Evolutionary conservation across 2,888 invertebrate species (phyloP).

Genomic region (Portevinia maculata): DNA sequence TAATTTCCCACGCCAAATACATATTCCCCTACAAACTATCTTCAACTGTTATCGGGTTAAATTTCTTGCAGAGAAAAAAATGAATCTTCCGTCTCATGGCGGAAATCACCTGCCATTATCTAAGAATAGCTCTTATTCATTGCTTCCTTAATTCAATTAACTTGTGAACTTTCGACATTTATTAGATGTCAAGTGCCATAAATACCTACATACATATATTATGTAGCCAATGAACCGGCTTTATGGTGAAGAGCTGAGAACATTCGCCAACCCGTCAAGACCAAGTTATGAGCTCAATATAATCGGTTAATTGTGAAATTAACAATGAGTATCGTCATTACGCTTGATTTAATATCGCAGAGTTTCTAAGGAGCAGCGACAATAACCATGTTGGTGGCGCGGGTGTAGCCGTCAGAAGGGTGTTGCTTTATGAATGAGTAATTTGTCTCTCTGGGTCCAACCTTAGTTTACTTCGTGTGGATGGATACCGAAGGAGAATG

Average conservation of each 20-base stretch:
- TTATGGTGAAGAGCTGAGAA: slow-evolving; percentile 3
- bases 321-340: slow-evolving; percentile 73
- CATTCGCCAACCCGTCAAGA: slow-evolving; percentile 40
- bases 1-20: neutral
- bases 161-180: slow-evolving; percentile 74
- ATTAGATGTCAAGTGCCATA: slow-evolving; percentile 71
- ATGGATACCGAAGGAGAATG: slow-evolving; percentile 1
- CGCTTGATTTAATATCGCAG: slow-evolving; percentile 69
- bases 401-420: slow-evolving; percentile 1
- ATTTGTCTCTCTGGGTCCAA: slow-evolving; percentile 52
- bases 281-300: slow-evolving; percentile 72
- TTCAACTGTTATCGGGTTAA: slow-evolving; percentile 51
- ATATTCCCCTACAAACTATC: slow-evolving; percentile 18
- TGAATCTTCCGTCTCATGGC: slow-evolving; percentile 59
- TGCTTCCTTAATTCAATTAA: slow-evolving; percentile 74
- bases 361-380: slow-evolving; percentile 38
- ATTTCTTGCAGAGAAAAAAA: slow-evolving; percentile 33
- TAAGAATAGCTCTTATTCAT: slow-evolving; percentile 70
- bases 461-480: slow-evolving; percentile 23
- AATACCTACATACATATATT: slow-evolving; percentile 42
- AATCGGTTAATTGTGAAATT: slow-evolving; percentile 74
- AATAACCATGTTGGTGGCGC: neutral
- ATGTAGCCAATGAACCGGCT: slow-evolving; percentile 1
- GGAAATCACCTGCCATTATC: slow-evolving; percentile 73
- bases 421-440: slow-evolving; percentile 64